Percentiles rank a stretch among this genome's conserved stretches.
These are phyloP conservation scores for Drosophila mauritiana DNA, from an alignment of 1,140 invertebrate species.

Conservation along the genomic window DNA sequence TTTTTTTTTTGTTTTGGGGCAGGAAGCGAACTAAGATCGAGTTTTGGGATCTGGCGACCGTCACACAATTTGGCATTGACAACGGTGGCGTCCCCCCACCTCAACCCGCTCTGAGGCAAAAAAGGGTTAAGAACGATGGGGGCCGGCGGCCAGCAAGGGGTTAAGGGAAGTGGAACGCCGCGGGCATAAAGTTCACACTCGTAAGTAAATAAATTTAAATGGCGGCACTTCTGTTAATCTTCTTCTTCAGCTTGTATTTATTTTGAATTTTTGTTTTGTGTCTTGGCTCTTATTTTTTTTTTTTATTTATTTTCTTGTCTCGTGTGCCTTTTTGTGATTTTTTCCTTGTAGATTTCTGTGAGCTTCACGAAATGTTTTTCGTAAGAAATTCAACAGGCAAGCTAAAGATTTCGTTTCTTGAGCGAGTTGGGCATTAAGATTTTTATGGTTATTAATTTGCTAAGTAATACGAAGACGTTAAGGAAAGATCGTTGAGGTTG, in stretches of 20 bases:
- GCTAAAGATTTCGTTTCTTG: conserved; percentile 78
- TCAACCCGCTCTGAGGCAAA: neutral
- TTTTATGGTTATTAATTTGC: conserved; percentile 83
- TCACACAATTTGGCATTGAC: conserved; percentile 74
- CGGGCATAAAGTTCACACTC: conserved; percentile 81
- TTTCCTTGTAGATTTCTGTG: conserved; percentile 23
- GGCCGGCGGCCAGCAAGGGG: neutral
- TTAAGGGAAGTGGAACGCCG: conserved; percentile 56
- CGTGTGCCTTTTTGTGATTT: conserved; percentile 7
- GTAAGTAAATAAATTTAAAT: conserved; percentile 83
- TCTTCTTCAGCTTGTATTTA: conserved; percentile 45
- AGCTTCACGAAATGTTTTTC: conserved; percentile 69
- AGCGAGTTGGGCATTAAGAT: conserved; percentile 75
- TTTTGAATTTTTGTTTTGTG: conserved; percentile 40
- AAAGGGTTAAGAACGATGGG: conserved; percentile 1
- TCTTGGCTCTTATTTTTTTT: neutral
- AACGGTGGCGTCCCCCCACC: conserved; percentile 55
- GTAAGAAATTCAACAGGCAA: conserved; percentile 80
- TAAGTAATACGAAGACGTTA: conserved; percentile 76
- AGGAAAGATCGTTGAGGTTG: conserved; percentile 27
- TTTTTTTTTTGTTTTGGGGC: conserved; percentile 30
- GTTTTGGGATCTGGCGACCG: conserved; percentile 54
- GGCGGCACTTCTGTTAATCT: conserved; percentile 81
- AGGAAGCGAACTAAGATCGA: conserved; percentile 57
- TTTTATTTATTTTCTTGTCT: conserved; percentile 2